Base-by-base conservation (phyloP, 1,140 invertebrate species). In the Anthonomus grandis region DNA sequence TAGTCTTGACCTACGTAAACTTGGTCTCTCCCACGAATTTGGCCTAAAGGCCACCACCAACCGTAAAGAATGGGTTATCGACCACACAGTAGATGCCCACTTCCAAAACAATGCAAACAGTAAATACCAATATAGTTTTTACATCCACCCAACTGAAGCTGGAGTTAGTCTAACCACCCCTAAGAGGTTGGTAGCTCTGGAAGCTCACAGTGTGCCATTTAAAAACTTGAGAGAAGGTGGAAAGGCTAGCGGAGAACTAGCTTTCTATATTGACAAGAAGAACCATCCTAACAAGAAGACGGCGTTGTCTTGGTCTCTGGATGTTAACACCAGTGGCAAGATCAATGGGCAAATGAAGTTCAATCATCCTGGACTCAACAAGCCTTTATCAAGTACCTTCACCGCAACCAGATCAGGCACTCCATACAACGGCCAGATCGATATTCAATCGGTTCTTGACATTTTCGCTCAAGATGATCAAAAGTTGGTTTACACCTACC, bases 11-110 rank as follows among this genome's bases (percentile, higher is more conserved):
- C 69, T 89, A 2, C 83, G 84, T 39, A 86, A 85, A 64, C 75
- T 87, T 19, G 86, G 86, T 10, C 78, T 87, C 9, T 78, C 82
- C 0, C 81, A 86, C 15, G 86, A 89, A 64, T 83, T 89, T 60
- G 84, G 85, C 17, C 71, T 88, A 0, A 81, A 85, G 65, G 77
- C 82, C 0, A 79, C 73, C 13, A 83, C 79, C 10, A 80, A 80
- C 27, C 75, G 81, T 10, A 79, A 81, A 2, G 78, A 80, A 18
- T 74, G 78, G 17, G 75, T 76, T 2, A 70, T 80, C 4, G 81
- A 86, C 63, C 84, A 87, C 57, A 78, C 76, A 17, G 70, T 87
- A 8, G 85, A 87, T 62, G 69, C 87, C n/a, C 83, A 86, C 58
- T 75, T 87, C 37, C 82, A 84, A 38, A 78, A 78, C 19, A 79